A percentile compares a stretch with the other conserved stretches of the same genome.
Conservation (phyloP, 2,797 vertebrate species). For the Lagorchestes hirsutus region DNA sequence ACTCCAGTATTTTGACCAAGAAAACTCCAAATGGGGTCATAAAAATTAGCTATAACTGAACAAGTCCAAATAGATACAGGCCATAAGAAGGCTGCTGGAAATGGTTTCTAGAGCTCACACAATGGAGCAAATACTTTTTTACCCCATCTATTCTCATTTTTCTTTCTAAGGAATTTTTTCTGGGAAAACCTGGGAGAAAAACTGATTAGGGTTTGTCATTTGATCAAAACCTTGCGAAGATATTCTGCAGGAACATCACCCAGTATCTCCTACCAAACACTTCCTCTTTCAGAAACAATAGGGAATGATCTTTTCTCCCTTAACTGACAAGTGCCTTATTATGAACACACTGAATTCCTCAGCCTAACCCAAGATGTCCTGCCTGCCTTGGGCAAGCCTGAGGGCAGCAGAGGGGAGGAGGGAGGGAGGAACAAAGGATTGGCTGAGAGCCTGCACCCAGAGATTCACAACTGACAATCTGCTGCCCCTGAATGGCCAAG, state of each 20-base stretch:
- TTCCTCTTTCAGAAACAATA: constrained; percentile 55
- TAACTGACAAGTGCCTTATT: constrained; percentile 75
- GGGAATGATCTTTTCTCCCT: constrained; percentile 65
- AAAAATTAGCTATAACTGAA: not conserved
- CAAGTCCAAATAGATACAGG: not conserved
- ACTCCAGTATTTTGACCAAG: not conserved
- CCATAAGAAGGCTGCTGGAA: not conserved
- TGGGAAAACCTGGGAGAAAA: not conserved
- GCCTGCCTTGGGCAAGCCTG: constrained; percentile 75
- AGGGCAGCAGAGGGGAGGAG: constrained; percentile 63
- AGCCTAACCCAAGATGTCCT: constrained; percentile 69
- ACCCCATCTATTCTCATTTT: not conserved
- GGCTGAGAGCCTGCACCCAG: constrained; percentile 57
- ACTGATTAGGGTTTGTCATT: not conserved
- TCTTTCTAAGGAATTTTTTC: not conserved
- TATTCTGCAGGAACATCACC: not conserved
- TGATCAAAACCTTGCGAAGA: not conserved
- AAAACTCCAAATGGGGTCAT: not conserved
- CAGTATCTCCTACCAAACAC: not conserved
- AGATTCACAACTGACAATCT: constrained; percentile 78
- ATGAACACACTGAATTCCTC: constrained; percentile 69
- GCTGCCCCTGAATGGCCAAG: constrained; percentile 68
- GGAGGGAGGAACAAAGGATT: constrained; percentile 62
- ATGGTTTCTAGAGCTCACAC: not conserved
- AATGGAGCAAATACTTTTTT: not conserved